Evolutionary conservation across 2,113 vertebrate species (phyloP).

Genomic region (Corynorhinus townsendii): DNA sequence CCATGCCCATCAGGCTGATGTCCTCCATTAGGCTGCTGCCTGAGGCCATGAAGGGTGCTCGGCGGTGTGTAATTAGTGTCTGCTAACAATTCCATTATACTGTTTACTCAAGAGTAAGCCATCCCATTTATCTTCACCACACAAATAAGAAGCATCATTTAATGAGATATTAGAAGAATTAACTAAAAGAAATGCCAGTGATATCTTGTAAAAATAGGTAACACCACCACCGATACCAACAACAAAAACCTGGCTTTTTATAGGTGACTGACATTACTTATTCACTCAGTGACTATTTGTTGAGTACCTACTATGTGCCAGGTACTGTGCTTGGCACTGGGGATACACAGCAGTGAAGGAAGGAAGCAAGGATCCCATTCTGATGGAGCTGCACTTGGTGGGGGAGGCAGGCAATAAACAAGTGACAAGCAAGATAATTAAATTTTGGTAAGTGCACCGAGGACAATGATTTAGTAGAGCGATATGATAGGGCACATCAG

Average conservation of each 20-base stretch:
- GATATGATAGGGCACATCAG: fast-evolving
- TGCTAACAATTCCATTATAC: not conserved
- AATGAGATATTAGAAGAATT: not conserved
- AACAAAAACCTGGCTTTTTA: not conserved
- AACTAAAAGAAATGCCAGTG: not conserved
- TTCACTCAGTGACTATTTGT: not conserved
- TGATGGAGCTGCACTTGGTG: not conserved
- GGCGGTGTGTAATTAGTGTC: not conserved
- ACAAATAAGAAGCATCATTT: not conserved
- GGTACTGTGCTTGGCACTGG: no score
- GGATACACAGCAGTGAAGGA: not conserved
- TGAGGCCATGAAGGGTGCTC: not conserved
- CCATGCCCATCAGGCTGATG: not conserved
- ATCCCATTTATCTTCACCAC: not conserved
- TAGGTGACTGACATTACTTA: not conserved
- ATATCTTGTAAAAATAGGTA: not conserved
- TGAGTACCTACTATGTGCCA: not conserved
- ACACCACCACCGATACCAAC: not conserved
- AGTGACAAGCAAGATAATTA: not conserved
- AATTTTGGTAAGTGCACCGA: not conserved
- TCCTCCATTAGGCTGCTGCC: not conserved
- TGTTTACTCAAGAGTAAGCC: not conserved
- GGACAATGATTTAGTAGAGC: not conserved
- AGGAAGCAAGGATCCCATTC: not conserved
- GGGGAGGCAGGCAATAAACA: not conserved